A percentile compares a stretch with the other conserved stretches of the same genome.
Evolutionary conservation across 2,888 invertebrate species (phyloP).

Genomic region (Drosophila quinaria): DNA sequence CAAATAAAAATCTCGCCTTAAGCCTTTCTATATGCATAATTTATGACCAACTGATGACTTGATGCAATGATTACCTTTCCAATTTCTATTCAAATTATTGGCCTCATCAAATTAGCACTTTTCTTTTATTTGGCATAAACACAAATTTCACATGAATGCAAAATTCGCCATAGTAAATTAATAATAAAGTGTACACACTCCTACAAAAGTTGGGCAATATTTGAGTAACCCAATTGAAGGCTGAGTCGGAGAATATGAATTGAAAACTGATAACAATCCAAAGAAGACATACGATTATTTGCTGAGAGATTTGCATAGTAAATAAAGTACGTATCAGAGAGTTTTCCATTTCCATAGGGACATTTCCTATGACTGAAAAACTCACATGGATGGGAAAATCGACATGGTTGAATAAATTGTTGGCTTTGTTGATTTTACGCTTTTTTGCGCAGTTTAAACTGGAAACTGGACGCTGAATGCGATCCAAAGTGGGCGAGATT

Average conservation of each 20-base stretch:
- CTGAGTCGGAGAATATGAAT: neutral
- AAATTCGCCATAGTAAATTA: constrained; percentile 23
- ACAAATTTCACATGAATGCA: constrained; percentile 14
- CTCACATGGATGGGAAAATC: constrained; percentile 32
- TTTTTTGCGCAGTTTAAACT: constrained; percentile 6
- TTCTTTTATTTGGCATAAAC: neutral
- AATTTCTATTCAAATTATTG: constrained; percentile 26
- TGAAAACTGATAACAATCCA: constrained; percentile 8
- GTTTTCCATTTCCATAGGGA: constrained; percentile 8
- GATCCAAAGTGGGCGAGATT: neutral
- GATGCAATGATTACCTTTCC: constrained; percentile 30
- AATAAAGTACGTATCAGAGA: constrained; percentile 4
- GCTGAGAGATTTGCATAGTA: neutral
- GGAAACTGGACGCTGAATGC: neutral
- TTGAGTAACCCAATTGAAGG: constrained; percentile 62
- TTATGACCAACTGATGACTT: neutral
- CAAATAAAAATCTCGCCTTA: neutral
- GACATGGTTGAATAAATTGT: constrained; percentile 50
- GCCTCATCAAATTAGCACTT: constrained; percentile 42
- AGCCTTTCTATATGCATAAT: constrained; percentile 2
- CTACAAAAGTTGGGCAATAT: constrained; percentile 51
- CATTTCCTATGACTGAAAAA: constrained; percentile 18
- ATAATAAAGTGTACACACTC: constrained; percentile 12
- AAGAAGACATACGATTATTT: neutral
- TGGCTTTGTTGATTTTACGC: neutral